These are phyloP conservation scores for Pachymerium ferrugineum DNA, from an alignment of 2,888 invertebrate genomes.

Conservation along the genomic window DNA sequence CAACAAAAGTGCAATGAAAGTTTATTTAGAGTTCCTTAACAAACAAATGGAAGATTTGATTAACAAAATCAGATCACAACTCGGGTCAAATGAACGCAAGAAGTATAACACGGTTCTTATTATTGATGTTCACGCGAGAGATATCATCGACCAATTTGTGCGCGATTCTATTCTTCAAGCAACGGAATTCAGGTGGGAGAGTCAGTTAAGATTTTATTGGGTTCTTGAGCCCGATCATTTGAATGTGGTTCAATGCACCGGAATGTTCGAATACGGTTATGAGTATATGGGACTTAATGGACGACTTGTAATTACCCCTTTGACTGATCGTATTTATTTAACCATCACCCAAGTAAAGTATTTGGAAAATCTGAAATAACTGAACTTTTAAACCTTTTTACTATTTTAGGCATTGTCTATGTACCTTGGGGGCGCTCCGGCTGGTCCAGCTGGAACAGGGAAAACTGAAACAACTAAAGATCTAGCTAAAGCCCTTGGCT, in stretches of 20 bases:
- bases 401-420: constrained; percentile 64
- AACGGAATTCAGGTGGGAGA: constrained; percentile 89
- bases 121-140: constrained; percentile 85
- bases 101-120: constrained; percentile 86
- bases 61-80: constrained; percentile 63
- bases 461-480: constrained; percentile 91
- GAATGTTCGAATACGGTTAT: constrained; percentile 84
- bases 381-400: constrained; percentile 32
- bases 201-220: constrained; percentile 90
- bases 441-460: constrained; percentile 74
- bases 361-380: not conserved
- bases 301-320: constrained; percentile 81
- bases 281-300: constrained; percentile 94
- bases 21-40: constrained; percentile 73
- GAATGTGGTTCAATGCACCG: constrained; percentile 76
- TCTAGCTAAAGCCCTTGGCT: constrained; percentile 73
- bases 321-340: constrained; percentile 86
- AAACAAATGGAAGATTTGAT: constrained; percentile 78
- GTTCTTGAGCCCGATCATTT: constrained; percentile 70
- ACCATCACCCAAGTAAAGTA: constrained; percentile 70
- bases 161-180: constrained; percentile 69
- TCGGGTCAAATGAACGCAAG: constrained; percentile 71
- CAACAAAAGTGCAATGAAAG: constrained; percentile 82
- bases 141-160: constrained; percentile 70
- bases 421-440: constrained; percentile 86